A percentile compares a stretch with the other conserved stretches of the same genome.
phyloP scores from a whole-genome alignment of 1,140 invertebrate species.

The Dreissena polymorpha region DNA sequence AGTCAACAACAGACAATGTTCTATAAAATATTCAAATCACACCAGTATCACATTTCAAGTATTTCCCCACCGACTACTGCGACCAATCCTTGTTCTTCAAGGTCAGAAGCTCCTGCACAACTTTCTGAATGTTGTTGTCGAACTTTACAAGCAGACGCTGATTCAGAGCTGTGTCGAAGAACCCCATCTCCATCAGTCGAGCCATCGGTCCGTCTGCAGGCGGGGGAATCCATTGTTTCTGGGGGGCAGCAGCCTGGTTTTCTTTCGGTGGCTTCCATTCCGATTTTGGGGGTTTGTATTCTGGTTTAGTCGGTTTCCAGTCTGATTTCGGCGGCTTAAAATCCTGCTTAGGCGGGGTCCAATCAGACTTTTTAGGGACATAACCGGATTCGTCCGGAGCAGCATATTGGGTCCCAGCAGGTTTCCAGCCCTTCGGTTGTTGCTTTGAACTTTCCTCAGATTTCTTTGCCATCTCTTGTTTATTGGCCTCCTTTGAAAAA shows the following conservation, averaged over 20 bases:
- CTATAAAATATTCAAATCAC: too few relatives aligned
- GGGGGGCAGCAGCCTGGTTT: not conserved
- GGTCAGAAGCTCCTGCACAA: constrained; percentile 66
- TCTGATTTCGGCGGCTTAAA: constrained; percentile 56
- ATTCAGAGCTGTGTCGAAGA: constrained; percentile 72
- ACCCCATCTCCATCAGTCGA: constrained; percentile 76
- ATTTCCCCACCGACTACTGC: not conserved
- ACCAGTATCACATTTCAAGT: too few relatives aligned
- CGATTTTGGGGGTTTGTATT: constrained; percentile 42
- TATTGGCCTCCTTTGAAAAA: not conserved
- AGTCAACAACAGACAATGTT: too few relatives aligned
- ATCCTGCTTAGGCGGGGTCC: constrained; percentile 39
- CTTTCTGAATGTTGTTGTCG: constrained; percentile 67
- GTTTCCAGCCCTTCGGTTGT: constrained; percentile 43
- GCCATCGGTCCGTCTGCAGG: constrained; percentile 57
- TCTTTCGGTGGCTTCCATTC: constrained; percentile 40
- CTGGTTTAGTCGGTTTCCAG: constrained; percentile 47
- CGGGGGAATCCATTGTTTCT: constrained; percentile 27
- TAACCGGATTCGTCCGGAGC: constrained; percentile 29
- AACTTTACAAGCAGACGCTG: constrained; percentile 66
- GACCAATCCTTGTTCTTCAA: constrained; percentile 58
- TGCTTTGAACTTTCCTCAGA: not conserved
- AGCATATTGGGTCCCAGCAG: constrained; percentile 33
- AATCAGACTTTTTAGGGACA: constrained; percentile 39
- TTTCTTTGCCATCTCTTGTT: not conserved